Conservation (phyloP, 2,113 vertebrate genomes). For the Grammomys dolichurus region DNA sequence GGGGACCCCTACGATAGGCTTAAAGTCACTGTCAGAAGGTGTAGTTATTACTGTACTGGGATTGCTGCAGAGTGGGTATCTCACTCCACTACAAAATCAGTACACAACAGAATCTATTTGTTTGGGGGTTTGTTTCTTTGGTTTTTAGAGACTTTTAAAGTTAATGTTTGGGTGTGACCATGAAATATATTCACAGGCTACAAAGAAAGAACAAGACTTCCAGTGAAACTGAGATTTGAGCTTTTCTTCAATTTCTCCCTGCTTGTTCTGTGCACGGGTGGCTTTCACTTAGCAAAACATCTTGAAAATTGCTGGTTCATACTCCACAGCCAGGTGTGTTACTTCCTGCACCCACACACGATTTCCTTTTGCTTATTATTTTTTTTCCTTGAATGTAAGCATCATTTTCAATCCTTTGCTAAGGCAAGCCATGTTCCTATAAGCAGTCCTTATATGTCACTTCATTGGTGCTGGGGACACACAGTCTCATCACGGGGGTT, state of each 20-base stretch:
- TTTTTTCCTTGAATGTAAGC: not conserved
- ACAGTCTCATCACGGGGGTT: not conserved
- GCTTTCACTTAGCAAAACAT: not conserved
- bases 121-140: not conserved
- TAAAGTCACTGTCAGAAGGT: not conserved
- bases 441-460: not conserved
- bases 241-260: not conserved
- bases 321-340: too few relatives aligned
- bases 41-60: not conserved
- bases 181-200: not conserved
- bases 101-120: not conserved
- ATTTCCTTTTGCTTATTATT: not conserved
- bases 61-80: not conserved
- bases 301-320: too few relatives aligned
- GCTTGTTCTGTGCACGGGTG: not conserved
- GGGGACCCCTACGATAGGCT: not conserved
- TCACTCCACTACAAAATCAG: not conserved
- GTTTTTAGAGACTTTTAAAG: not conserved
- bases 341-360: not conserved
- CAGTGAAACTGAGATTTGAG: not conserved
- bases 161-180: not conserved
- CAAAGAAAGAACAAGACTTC: not conserved
- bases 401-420: not conserved
- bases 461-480: too few relatives aligned
- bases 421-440: not conserved